A percentile compares a stretch with the other conserved stretches of the same genome.
phyloP scores from a whole-genome alignment of 2,113 vertebrate species.

The Chionomys nivalis region DNA sequence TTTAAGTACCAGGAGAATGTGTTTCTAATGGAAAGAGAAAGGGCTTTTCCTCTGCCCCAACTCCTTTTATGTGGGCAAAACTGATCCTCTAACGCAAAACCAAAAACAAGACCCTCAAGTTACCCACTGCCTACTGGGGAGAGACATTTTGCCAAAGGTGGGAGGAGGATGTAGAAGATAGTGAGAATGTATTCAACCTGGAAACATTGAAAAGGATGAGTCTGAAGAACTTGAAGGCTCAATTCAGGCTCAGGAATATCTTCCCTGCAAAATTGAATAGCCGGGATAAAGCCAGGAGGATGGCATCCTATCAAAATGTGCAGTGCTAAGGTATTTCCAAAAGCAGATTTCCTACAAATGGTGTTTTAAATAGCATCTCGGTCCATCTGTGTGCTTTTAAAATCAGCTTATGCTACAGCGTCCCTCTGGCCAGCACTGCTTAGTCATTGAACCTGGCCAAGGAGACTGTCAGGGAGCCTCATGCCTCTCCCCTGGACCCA shows the following conservation, averaged over 20 bases:
- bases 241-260: constrained; percentile 60
- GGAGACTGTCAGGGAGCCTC: constrained; percentile 41
- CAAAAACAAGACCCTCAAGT: constrained; percentile 9
- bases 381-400: constrained; percentile 78
- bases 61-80: neutral
- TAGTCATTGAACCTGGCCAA: constrained; percentile 73
- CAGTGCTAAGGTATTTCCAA: constrained; percentile 82
- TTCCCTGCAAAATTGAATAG: constrained; percentile 58
- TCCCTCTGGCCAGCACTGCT: constrained; percentile 62
- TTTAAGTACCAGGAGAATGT: neutral
- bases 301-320: constrained; percentile 74
- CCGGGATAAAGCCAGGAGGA: constrained; percentile 60
- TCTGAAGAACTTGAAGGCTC: constrained; percentile 50
- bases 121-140: constrained; percentile 44
- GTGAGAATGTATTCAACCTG: neutral
- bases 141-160: neutral
- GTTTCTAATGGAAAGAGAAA: neutral
- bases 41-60: neutral
- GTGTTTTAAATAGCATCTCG: constrained; percentile 80
- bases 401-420: constrained; percentile 76
- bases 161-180: constrained; percentile 1
- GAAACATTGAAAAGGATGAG: constrained; percentile 50
- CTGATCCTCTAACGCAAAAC: constrained; percentile 49
- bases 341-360: constrained; percentile 80
- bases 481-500: neutral